Base-by-base conservation (phyloP, 2,888 invertebrate species). In the Celastrina argiolus region DNA sequence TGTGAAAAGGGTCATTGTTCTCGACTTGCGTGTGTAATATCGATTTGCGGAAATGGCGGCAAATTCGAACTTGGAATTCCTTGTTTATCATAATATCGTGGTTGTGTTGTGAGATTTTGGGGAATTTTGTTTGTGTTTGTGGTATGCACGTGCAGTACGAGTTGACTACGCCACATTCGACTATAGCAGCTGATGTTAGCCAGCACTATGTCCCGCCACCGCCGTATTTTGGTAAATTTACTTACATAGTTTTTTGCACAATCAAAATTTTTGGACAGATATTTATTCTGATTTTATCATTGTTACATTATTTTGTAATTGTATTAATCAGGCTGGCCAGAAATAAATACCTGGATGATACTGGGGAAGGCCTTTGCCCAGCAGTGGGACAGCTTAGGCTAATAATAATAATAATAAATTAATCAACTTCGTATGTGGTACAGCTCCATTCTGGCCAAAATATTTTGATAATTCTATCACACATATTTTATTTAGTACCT, bases 91-190 rank as follows among this genome's bases (percentile, higher is more conserved):
- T 31, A n/a, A 39, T 22, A 39, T 61, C 36, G 16, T 6, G 31
- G 7, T 10, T 3, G 51, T 51, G 22, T 59, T 34, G 59, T 59
- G 59, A 34, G 18, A 39, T 39, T 22, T 61, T n/a, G 2, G 8
- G 7, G 5, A 28, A 26, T 58, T 26, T 41, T 26, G n/a, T 65
- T 31, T 16, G 28, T 26, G 58, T 92, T 69, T 92, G 92, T 78
- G 92, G 92, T 73, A 94, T 94, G 93, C 94, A 94, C 89, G 92
- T 94, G 71, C 93, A 94, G 75, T 94, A 94, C 79, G 92, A 93
- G 80, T 92, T 93, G 74, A 87, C 91, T 71, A 82, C 89, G 67
- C 87, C 87, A 0, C 92, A 93, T 74, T 88, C 91, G 73, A 87
- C 85, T 42, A 82, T 91, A 66, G 85, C 91, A 36, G 84, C 85